Conservation (phyloP, 2,113 vertebrate genomes). For the Gasterosteus nipponicus region DNA sequence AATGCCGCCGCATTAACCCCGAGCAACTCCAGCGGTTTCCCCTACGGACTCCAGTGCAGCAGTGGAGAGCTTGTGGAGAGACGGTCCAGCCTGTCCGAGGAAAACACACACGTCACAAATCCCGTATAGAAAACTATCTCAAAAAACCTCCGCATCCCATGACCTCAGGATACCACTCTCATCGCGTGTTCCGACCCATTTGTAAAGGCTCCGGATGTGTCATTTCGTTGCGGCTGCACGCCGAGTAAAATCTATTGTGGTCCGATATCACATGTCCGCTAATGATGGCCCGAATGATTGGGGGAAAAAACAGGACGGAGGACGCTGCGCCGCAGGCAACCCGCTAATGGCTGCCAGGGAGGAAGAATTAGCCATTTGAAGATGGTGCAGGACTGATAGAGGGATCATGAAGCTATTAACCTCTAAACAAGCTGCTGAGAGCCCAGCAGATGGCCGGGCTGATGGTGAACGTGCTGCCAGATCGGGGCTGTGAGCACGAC, state of each 20-base stretch:
- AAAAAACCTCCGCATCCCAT: conserved; percentile 9
- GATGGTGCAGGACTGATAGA: conserved; percentile 77
- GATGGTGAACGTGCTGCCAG: conserved; percentile 70
- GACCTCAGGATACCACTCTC: conserved; percentile 20
- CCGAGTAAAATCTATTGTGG: conserved; percentile 59
- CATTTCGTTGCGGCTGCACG: conserved; percentile 61
- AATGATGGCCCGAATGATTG: conserved; percentile 56
- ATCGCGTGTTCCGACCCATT: conserved; percentile 52
- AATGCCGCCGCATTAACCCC: conserved; percentile 60
- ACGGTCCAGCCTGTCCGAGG: conserved; percentile 22
- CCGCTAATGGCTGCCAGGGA: conserved; percentile 67
- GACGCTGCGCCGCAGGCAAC: conserved; percentile 52
- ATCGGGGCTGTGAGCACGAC: conserved; percentile 55
- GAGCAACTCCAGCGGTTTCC: conserved; percentile 47
- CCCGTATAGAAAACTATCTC: background rate
- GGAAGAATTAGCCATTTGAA: conserved; percentile 78
- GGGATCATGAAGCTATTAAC: conserved; percentile 79
- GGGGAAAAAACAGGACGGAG: conserved; percentile 31
- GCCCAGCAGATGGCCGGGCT: conserved; percentile 75
- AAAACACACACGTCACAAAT: conserved; percentile 24
- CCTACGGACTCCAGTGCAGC: conserved; percentile 32
- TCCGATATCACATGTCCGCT: conserved; percentile 65
- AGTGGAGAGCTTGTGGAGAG: conserved; percentile 46
- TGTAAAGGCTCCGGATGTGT: conserved; percentile 65
- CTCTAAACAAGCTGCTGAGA: conserved; percentile 81